phyloP scores from a whole-genome alignment of 2,797 vertebrate genomes.

The Myripristis jacobus region DNA sequence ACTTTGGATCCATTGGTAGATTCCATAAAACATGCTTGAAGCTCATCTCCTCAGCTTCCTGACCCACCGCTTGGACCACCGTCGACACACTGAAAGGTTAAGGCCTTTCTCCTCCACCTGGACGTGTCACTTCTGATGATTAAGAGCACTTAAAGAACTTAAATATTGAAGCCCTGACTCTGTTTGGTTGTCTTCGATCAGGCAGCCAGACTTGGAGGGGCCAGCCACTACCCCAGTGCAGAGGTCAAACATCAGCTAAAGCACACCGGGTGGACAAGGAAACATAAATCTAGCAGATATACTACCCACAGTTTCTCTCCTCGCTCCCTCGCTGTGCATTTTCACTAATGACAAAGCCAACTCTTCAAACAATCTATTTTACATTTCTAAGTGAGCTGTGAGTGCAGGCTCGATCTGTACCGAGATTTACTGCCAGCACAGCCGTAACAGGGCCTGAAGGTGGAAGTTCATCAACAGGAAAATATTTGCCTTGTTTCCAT shows the following conservation, averaged over 20 bases:
- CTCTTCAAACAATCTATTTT: conserved; percentile 36
- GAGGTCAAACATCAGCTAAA: conserved; percentile 47
- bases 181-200: not conserved
- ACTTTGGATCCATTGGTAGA: not conserved
- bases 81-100: not conserved
- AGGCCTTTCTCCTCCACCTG: not conserved
- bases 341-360: conserved; percentile 33
- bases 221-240: conserved; percentile 19
- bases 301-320: conserved; percentile 7
- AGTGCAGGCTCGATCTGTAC: conserved; percentile 24
- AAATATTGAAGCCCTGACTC: conserved; percentile 8
- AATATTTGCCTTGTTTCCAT: conserved; percentile 6
- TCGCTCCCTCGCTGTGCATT: not conserved
- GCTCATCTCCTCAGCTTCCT: not conserved
- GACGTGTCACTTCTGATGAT: conserved; percentile 23
- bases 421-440: conserved; percentile 53
- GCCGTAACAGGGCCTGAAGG: conserved; percentile 45
- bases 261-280: conserved; percentile 16
- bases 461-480: conserved; percentile 22
- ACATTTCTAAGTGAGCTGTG: conserved; percentile 38
- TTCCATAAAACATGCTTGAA: not conserved
- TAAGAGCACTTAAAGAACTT: conserved; percentile 16
- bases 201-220: conserved; percentile 38
- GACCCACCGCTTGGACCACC: not conserved
- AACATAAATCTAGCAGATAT: conserved; percentile 55